Evolutionary conservation across 2,113 vertebrate genomes (phyloP).

Genomic region (Lucifuga dentata): DNA sequence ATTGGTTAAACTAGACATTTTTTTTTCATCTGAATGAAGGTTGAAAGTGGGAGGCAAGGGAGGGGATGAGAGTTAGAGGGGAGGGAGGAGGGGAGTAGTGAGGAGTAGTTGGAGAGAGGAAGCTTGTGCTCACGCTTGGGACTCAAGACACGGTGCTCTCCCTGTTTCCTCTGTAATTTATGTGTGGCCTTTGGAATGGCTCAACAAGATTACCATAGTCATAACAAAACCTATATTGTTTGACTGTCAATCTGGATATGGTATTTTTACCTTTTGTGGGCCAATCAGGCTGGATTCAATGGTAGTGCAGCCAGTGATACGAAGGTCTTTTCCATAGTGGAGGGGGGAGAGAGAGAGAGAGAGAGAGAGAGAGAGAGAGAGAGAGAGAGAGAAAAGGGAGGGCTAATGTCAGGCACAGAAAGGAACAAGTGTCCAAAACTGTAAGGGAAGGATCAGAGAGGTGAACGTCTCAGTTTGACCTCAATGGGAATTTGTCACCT

Average conservation of each 20-base stretch:
- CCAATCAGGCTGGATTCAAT: slow-evolving; percentile 71
- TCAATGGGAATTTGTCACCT: slow-evolving; percentile 68
- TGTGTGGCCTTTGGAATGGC: slow-evolving; percentile 78
- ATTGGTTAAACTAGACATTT: slow-evolving; percentile 82
- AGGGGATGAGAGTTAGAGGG: neutral
- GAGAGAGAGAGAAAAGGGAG: too few relatives aligned
- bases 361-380: too few relatives aligned
- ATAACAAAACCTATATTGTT: slow-evolving; percentile 83
- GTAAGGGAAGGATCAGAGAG: slow-evolving; percentile 69
- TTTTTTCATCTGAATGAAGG: slow-evolving; percentile 72
- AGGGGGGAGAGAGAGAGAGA: too few relatives aligned
- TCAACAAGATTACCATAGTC: slow-evolving; percentile 83
- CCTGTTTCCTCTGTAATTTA: slow-evolving; percentile 77
- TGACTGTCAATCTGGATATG: slow-evolving; percentile 80
- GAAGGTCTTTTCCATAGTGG: slow-evolving; percentile 56
- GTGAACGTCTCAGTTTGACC: slow-evolving; percentile 74
- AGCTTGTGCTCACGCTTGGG: slow-evolving; percentile 26
- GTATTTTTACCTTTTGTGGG: slow-evolving; percentile 76
- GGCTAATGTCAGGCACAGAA: slow-evolving; percentile 69
- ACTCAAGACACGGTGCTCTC: slow-evolving; percentile 52
- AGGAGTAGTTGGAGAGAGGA: slow-evolving; percentile 56
- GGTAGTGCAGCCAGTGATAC: slow-evolving; percentile 56
- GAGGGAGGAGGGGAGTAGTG: slow-evolving; percentile 12
- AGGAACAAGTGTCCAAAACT: slow-evolving; percentile 65
- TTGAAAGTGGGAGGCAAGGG: slow-evolving; percentile 65